Base-by-base conservation (phyloP, 2,888 invertebrate genomes). In the Mythimna lalbum region DNA sequence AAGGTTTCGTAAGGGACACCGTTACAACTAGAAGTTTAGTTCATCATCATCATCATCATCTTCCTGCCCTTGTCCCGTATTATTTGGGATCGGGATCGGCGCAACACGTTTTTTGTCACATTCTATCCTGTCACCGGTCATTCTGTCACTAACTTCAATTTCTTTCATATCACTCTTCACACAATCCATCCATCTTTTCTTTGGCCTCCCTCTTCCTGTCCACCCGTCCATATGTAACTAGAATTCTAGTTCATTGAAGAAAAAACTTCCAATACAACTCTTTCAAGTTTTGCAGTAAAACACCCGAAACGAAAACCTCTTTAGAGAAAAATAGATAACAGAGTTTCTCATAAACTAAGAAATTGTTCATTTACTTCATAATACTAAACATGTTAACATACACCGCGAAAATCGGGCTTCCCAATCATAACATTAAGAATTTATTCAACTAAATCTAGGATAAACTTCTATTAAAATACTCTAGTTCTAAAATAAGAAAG, bases 361-460 rank as follows among this genome's bases (percentile, higher is more conserved):
- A 14, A 14, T n/a, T 21, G 1, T n/a, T 39, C 6, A 47, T 75
- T 43, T 19, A 14, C 53, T 43, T 36, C 61, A 49, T 33, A 3
- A 39, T 23, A 69, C 17, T 43, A 27, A 53, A 53, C 36, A 43
- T 43, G 17, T 43, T 43, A 43, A 43, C 43, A 47, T 61, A 36
- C 21, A 19, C 21, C 17, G 23, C 36, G 5, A 23, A 39, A 55
- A n/a, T 17, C 23, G 31, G 12, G 77, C 49, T 23, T 53, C 19
- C 39, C 27, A 17, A 43, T 21, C 43, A 19, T 17, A 50, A 50
- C 19, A 56, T 56, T 21, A 49, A 17, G 10, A 57, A 69, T 57
- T 21, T 77, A 69, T 78, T 57, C 50, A 36, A 2, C 14, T 19
- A 57, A 78, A 71, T 71, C 72, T 52, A 19, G 21, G 27, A 43